Evolutionary conservation across 1,140 invertebrate species (phyloP), one percentile per base, ranked within the genome.

Genomic region (Pogonomyrmex californicus): DNA sequence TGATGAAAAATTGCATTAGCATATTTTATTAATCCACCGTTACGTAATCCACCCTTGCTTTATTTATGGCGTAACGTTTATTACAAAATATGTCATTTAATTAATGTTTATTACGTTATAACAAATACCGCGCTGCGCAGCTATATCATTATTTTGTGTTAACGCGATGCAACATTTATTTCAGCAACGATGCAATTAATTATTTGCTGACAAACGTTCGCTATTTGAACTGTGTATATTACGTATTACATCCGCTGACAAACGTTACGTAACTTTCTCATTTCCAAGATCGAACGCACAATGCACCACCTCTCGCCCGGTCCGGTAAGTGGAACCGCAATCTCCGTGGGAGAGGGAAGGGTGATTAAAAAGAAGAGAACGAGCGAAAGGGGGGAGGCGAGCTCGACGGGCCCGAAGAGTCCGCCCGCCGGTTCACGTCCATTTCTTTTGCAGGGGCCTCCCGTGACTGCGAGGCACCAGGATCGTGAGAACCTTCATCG

Each of bases 401-500:
- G n/a, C 44, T 44, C 58, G 17, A 41, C 36, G 36, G 44, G 71
- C 44, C 82, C 71, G 3, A 38, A 41, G 44, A 36, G 56, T 62
- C 58, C 63, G 56, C 71, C 44, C 70, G 68, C n/a, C 60, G 58
- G 71, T 51, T 23, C 71, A 47, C 73, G 65, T 85, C 83, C 82
- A 90, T 85, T 90, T 91, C 89, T 90, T 89, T 91, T 77, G 78
- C 86, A 36, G 65, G 65, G 49, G 23, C 83, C 71, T 85, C 83
- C 77, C 83, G 58, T 85, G 83, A 79, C 83, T 56, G 47, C 73
- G 60, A 83, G 66, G 63, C 47, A 36, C 47, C 77, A 63, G 36
- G 83, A 85, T 85, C 83, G 83, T 85, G 83, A 85, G 83, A 85
- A 85, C 14, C 73, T n/a, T 58, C 62, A 41, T 78, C 71, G n/a